Percentiles rank a stretch among this genome's conserved stretches.
These are phyloP conservation scores for Terebella lapidaria DNA, from an alignment of 2,888 invertebrate genomes.

Conservation along the genomic window DNA sequence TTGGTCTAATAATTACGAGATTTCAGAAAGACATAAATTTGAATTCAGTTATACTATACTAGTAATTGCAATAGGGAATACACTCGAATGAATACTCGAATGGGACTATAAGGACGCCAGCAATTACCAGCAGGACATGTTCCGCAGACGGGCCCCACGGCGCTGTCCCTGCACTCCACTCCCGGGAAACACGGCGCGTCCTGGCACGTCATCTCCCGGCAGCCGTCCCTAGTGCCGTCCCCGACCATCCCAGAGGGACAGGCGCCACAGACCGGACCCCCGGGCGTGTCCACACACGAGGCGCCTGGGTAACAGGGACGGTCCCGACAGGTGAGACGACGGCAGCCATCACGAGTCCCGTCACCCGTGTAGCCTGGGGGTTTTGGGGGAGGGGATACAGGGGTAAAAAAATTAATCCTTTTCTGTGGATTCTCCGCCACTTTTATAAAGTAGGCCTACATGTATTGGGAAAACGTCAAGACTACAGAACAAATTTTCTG, in stretches of 20 bases:
- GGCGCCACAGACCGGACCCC: constrained; percentile 66
- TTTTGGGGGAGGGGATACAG: no score
- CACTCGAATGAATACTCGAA: no score
- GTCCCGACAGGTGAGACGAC: constrained; percentile 17
- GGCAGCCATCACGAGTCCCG: constrained; percentile 14
- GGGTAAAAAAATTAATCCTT: no score
- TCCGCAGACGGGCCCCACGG: constrained; percentile 21
- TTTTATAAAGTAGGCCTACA: no score
- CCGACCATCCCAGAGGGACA: constrained; percentile 69
- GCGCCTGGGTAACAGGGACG: constrained; percentile 38
- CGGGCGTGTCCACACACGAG: constrained; percentile 16
- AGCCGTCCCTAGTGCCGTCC: constrained; percentile 60
- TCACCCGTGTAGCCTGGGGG: constrained; percentile 20
- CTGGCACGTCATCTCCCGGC: constrained; percentile 10
- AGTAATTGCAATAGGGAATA: no score
- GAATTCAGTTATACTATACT: no score
- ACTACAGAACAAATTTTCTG: no score
- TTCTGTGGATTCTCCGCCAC: no score
- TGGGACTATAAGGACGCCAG: no score
- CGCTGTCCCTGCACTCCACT: constrained; percentile 41
- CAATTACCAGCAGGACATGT: constrained; percentile 58
- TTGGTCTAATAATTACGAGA: no score
- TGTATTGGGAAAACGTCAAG: no score
- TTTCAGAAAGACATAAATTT: no score
- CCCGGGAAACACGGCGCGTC: constrained; percentile 68